A percentile compares a stretch with the other conserved stretches of the same genome.
These are phyloP conservation scores for Cairina moschata DNA, from an alignment of 2,113 vertebrate genomes.

Conservation along the genomic window DNA sequence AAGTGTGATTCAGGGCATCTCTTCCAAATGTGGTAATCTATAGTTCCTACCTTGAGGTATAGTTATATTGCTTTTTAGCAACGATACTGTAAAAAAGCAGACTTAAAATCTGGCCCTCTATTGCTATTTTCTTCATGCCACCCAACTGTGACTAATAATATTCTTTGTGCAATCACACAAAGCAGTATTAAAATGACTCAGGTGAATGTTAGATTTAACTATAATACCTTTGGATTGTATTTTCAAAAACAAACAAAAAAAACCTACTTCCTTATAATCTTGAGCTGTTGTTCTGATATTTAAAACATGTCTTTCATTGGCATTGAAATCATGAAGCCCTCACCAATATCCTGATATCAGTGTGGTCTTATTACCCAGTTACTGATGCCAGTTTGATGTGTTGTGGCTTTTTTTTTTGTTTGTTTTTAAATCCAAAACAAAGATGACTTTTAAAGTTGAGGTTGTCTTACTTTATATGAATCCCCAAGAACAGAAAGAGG, in stretches of 20 bases:
- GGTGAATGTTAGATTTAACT: not conserved
- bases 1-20: not conserved
- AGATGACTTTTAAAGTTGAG: not conserved
- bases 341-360: not conserved
- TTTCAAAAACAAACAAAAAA: not conserved
- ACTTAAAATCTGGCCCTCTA: not conserved
- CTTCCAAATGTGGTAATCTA: not conserved
- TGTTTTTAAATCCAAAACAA: not conserved
- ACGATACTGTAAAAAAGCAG: not conserved
- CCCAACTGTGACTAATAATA: not conserved
- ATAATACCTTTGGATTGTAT: not conserved
- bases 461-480: not conserved
- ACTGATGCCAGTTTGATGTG: not conserved
- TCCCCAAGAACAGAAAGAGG: not conserved
- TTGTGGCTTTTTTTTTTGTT: not conserved
- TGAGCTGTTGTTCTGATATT: not conserved
- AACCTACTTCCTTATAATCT: not conserved
- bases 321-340: fast-evolving
- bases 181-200: not conserved
- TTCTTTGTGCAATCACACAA: not conserved
- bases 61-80: not conserved
- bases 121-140: not conserved
- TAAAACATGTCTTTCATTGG: not conserved
- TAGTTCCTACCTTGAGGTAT: not conserved
- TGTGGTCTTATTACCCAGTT: not conserved